Percentiles rank a stretch among this genome's conserved stretches.
Evolutionary conservation across 2,797 vertebrate genomes (phyloP).

Genomic region (Discoglossus pictus): DNA sequence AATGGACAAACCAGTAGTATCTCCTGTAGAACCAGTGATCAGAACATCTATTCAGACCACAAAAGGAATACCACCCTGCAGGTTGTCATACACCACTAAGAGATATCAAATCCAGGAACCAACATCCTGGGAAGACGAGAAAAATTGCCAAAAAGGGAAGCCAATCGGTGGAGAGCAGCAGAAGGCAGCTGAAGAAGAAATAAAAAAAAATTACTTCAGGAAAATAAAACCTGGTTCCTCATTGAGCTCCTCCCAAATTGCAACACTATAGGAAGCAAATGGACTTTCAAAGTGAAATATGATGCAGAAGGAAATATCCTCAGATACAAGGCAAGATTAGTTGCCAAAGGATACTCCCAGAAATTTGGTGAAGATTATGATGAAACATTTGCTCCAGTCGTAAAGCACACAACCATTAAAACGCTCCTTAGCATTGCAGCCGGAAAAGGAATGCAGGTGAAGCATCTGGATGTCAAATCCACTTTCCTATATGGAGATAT

Average conservation of each 20-base stretch:
- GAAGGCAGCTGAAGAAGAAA: no score
- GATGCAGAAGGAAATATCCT: no score
- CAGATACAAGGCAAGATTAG: background rate
- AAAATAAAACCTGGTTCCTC: no score
- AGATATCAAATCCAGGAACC: background rate
- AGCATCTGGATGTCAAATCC: background rate
- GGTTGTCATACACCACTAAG: background rate
- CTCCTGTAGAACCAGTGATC: no score
- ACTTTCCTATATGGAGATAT: constrained; percentile 12
- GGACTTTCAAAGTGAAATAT: no score
- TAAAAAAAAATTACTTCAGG: no score
- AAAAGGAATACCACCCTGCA: no score
- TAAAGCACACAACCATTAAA: no score
- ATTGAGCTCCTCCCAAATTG: background rate
- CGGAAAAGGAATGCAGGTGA: background rate
- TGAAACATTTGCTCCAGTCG: background rate
- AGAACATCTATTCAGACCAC: no score
- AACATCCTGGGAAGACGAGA: background rate
- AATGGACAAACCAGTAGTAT: no score
- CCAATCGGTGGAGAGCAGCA: background rate
- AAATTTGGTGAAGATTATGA: background rate
- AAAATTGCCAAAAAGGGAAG: constrained; percentile 3
- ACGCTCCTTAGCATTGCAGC: no score
- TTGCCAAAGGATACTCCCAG: background rate
- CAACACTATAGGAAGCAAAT: constrained; percentile 10